A percentile compares a stretch with the other conserved stretches of the same genome.
These are phyloP conservation scores for Nibea albiflora DNA, from an alignment of 2,113 vertebrate species.

Conservation along the genomic window DNA sequence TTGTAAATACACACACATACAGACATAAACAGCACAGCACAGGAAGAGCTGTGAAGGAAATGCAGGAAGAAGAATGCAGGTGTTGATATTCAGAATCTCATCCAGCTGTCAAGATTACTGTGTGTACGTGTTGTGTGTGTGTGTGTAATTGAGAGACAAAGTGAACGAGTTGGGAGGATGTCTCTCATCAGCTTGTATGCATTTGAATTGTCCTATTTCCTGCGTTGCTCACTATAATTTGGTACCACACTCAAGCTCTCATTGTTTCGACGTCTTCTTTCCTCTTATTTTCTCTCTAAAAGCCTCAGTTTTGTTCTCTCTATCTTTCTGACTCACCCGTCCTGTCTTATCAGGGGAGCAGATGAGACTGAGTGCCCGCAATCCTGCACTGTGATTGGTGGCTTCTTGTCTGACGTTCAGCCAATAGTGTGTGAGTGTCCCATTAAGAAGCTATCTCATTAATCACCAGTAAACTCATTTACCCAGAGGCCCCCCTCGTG, in stretches of 20 bases:
- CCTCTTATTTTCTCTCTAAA: conserved; percentile 12
- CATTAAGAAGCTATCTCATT: conserved; percentile 59
- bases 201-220: conserved; percentile 18
- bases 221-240: conserved; percentile 16
- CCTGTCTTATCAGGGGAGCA: conserved; percentile 11
- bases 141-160: neutral
- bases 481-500: conserved; percentile 38
- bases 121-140: conserved; percentile 3
- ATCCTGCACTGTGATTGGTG: conserved; percentile 36
- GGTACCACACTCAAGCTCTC: neutral
- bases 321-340: conserved; percentile 23
- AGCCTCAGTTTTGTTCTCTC: conserved; percentile 16
- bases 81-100: conserved; percentile 5
- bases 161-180: conserved; percentile 12
- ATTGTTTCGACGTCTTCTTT: neutral
- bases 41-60: neutral
- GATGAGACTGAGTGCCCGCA: conserved; percentile 46
- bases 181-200: conserved; percentile 18
- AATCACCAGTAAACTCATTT: conserved; percentile 61
- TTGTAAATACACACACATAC: neutral
- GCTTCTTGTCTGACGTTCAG: conserved; percentile 24
- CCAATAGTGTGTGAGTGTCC: conserved; percentile 54
- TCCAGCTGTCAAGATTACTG: neutral
- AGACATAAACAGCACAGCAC: neutral
- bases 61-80: conserved; percentile 19